phyloP scores from a whole-genome alignment of 2,888 invertebrate species.

The Drosophila mimetica region DNA sequence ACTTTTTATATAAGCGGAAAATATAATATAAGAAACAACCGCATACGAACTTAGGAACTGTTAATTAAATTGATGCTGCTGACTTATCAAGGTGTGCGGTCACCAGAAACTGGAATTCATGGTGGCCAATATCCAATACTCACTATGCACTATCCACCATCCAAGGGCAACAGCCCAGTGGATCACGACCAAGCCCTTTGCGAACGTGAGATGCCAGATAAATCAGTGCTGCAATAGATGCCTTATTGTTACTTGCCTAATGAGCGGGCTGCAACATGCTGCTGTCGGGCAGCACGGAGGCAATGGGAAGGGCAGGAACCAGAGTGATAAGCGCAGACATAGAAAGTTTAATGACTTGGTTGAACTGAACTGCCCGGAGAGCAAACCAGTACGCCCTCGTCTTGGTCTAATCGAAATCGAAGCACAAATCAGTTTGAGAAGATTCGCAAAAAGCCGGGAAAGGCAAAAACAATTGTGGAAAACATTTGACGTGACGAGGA shows the following conservation, averaged over 20 bases:
- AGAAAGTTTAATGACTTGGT: constrained; percentile 69
- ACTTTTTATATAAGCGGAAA: too few relatives aligned
- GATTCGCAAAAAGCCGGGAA: constrained; percentile 34
- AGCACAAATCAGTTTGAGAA: constrained; percentile 49
- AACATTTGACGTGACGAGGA: constrained; percentile 17
- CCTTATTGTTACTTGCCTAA: constrained; percentile 57
- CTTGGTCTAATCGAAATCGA: constrained; percentile 73
- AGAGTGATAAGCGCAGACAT: constrained; percentile 63
- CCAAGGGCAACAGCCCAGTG: constrained; percentile 39
- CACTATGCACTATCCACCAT: background rate
- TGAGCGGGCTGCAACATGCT: constrained; percentile 51
- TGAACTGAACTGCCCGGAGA: constrained; percentile 10
- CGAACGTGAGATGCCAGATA: constrained; percentile 77
- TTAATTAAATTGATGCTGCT: constrained; percentile 67
- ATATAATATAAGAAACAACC: constrained; percentile 25
- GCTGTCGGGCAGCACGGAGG: constrained; percentile 32
- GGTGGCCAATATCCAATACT: constrained; percentile 43
- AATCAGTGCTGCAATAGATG: constrained; percentile 64
- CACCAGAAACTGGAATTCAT: constrained; percentile 33
- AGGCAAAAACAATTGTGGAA: background rate
- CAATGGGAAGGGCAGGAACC: constrained; percentile 38
- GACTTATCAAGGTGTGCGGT: constrained; percentile 49
- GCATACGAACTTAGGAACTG: constrained; percentile 59
- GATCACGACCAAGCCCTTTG: constrained; percentile 67
- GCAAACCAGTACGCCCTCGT: constrained; percentile 2